Evolutionary conservation across 2,113 vertebrate genomes (phyloP).

Genomic region (Periophthalmodon schlosseri): DNA sequence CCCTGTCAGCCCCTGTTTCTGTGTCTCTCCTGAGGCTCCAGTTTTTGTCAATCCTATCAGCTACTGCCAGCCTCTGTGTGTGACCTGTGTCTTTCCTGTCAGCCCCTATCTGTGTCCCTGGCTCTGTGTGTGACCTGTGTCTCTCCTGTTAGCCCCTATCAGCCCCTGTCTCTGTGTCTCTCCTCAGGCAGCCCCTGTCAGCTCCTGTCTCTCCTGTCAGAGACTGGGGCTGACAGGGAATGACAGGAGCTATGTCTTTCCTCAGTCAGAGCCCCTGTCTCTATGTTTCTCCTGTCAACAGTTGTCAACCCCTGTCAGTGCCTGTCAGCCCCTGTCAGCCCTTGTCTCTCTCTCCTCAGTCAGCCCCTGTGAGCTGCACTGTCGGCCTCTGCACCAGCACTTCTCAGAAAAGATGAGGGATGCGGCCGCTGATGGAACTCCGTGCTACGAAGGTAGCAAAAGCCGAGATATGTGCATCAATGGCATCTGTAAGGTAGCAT

Average conservation of each 20-base stretch:
- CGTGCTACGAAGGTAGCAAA: slow-evolving; percentile 80
- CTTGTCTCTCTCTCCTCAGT: slow-evolving; percentile 64
- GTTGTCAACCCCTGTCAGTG: not conserved
- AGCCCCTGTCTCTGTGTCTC: too few relatives aligned
- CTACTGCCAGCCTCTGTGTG: not conserved
- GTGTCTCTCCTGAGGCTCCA: too few relatives aligned
- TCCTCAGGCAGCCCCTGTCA: too few relatives aligned
- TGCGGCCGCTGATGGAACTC: slow-evolving; percentile 86
- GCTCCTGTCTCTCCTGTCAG: not conserved
- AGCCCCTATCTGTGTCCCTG: not conserved
- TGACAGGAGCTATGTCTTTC: too few relatives aligned
- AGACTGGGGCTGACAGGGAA: too few relatives aligned
- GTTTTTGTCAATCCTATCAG: too few relatives aligned
- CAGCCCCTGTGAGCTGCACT: slow-evolving; percentile 93
- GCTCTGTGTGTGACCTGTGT: too few relatives aligned
- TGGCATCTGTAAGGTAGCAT: slow-evolving; percentile 91
- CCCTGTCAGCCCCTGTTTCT: not conserved
- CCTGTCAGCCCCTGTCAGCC: too few relatives aligned
- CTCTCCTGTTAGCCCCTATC: too few relatives aligned
- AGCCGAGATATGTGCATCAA: slow-evolving; percentile 90
- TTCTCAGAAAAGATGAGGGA: slow-evolving; percentile 90
- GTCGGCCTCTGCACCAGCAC: slow-evolving; percentile 81
- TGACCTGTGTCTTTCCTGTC: not conserved
- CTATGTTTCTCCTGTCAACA: not conserved
- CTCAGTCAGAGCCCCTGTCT: not conserved